Percentiles rank a stretch among this genome's conserved stretches.
Conservation (phyloP, 2,888 invertebrate species). For the Dyspetes luteomarginatus region DNA sequence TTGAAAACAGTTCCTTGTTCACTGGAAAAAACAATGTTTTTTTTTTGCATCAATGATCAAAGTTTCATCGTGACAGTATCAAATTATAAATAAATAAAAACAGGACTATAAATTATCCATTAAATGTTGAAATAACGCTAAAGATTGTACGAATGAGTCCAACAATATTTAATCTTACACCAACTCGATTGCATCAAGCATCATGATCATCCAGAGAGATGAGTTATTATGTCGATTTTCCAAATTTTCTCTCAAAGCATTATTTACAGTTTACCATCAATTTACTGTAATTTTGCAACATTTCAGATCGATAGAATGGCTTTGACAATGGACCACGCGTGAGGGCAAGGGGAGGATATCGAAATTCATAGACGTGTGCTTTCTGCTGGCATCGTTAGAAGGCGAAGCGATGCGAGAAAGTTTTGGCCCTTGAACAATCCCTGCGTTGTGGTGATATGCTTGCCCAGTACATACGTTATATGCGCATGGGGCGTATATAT, state of each 20-base stretch:
- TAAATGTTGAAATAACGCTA: neutral
- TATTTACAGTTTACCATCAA: conserved; percentile 74
- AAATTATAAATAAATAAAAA: neutral
- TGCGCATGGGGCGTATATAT: conserved; percentile 28
- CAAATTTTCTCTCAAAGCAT: conserved; percentile 59
- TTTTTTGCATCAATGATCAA: neutral
- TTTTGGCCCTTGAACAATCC: conserved; percentile 28
- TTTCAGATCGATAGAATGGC: conserved; percentile 76
- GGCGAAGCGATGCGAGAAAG: conserved; percentile 45
- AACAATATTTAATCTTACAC: neutral
- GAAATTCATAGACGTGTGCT: conserved; percentile 72
- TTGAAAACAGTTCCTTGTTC: too few species aligned
- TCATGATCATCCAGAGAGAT: conserved; percentile 35
- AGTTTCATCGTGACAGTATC: too few species aligned
- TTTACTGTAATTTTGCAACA: conserved; percentile 70
- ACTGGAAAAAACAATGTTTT: too few species aligned
- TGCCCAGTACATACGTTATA: conserved; percentile 28
- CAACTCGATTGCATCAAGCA: neutral
- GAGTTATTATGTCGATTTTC: conserved; percentile 6
- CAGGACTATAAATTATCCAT: neutral
- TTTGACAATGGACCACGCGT: conserved; percentile 69
- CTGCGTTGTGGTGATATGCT: conserved; percentile 64
- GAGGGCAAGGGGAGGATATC: conserved; percentile 48
- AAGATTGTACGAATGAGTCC: neutral
- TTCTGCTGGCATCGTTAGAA: conserved; percentile 61